Evolutionary conservation across 2,888 invertebrate genomes (phyloP).

Genomic region (Keiferia lycopersicella): DNA sequence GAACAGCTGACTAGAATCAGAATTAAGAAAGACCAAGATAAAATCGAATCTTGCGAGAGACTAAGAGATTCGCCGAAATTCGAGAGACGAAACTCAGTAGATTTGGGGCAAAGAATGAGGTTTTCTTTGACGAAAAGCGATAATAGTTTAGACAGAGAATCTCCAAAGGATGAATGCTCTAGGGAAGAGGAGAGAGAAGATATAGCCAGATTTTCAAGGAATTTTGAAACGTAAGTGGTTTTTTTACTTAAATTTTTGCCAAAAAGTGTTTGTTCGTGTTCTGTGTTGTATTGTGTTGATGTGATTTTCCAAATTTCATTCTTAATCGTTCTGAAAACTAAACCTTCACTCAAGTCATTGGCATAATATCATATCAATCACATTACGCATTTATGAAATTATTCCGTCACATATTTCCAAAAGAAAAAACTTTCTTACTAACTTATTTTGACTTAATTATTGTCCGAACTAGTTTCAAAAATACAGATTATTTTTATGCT

Average conservation of each 20-base stretch:
- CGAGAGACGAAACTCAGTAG: conserved; percentile 74
- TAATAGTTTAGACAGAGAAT: conserved; percentile 65
- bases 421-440: too few relatives aligned
- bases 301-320: conserved; percentile 19
- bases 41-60: conserved; percentile 50
- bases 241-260: conserved; percentile 4
- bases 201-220: conserved; percentile 35
- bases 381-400: background rate
- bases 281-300: conserved; percentile 12
- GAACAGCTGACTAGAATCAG: conserved; percentile 72
- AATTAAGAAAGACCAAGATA: conserved; percentile 61
- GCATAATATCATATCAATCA: background rate
- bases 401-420: too few relatives aligned
- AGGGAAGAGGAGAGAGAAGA: conserved; percentile 28
- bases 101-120: conserved; percentile 70
- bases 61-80: conserved; percentile 63
- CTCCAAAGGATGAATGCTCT: conserved; percentile 37
- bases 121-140: conserved; percentile 68
- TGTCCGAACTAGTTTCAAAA: too few relatives aligned
- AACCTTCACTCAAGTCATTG: background rate
- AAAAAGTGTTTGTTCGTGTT: conserved; percentile 11
- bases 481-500: too few relatives aligned
- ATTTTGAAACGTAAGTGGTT: conserved; percentile 49
- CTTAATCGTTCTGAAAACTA: background rate
- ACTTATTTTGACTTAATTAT: too few relatives aligned